phyloP scores from a whole-genome alignment of 1,140 invertebrate genomes.

The Achroia grisella region DNA sequence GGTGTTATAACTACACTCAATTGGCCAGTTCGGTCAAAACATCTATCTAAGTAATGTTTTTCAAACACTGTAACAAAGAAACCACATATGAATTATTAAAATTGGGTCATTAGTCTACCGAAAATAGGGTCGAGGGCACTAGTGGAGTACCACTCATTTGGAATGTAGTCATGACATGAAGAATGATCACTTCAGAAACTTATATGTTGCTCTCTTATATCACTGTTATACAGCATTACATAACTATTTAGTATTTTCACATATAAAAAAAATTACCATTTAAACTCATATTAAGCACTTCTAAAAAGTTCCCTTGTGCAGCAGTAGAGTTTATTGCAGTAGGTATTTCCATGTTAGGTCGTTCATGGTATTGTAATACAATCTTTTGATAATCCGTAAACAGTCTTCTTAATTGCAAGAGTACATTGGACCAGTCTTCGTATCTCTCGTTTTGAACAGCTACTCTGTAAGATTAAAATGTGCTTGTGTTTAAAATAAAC shows the following conservation, averaged over 20 bases:
- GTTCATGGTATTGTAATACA: slow-evolving; percentile 91
- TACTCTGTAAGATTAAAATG: slow-evolving; percentile 76
- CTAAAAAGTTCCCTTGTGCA: slow-evolving; percentile 97
- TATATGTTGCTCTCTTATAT: too few relatives aligned
- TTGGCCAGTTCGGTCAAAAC: slow-evolving; percentile 98
- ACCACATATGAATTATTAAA: slow-evolving; percentile 1
- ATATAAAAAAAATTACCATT: slow-evolving; percentile 80
- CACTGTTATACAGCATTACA: too few relatives aligned
- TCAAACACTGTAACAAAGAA: slow-evolving; percentile 88
- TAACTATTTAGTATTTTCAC: not conserved
- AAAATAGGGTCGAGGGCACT: too few relatives aligned
- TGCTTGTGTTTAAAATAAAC: too few relatives aligned
- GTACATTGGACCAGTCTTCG: slow-evolving; percentile 95
- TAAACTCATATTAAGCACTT: slow-evolving; percentile 98
- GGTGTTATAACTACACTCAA: slow-evolving; percentile 98
- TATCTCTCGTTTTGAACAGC: slow-evolving; percentile 98
- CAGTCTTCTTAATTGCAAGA: slow-evolving; percentile 88
- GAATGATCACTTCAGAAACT: too few relatives aligned
- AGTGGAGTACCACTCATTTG: too few relatives aligned
- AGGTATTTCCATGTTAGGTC: slow-evolving; percentile 82
- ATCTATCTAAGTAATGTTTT: slow-evolving; percentile 97
- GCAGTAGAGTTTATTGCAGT: slow-evolving; percentile 93
- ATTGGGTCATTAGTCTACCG: too few relatives aligned
- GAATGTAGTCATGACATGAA: too few relatives aligned
- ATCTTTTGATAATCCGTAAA: slow-evolving; percentile 94